Percentiles rank a stretch among this genome's conserved stretches.
Conservation (phyloP, 1,140 invertebrate genomes). For the Stenopsyche tienmushanensis region DNA sequence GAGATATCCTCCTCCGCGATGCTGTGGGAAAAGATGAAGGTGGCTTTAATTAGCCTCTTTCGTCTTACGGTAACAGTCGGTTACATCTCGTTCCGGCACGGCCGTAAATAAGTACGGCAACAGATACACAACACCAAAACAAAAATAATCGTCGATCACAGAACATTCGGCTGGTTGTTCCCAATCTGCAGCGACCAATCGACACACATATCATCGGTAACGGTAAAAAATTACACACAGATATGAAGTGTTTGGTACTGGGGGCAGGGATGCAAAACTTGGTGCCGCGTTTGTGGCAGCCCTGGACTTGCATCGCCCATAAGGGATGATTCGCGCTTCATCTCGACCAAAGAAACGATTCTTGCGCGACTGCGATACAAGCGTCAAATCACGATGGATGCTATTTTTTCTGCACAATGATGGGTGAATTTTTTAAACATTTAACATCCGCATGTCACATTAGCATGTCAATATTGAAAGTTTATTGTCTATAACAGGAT, state of each 20-base stretch:
- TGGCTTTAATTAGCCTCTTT: not conserved
- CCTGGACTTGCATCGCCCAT: too few relatives aligned
- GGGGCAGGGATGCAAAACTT: not conserved
- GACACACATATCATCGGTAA: conserved; percentile 21
- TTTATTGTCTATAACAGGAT: too few relatives aligned
- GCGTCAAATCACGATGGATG: too few relatives aligned
- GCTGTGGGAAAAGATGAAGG: not conserved
- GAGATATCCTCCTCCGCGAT: too few relatives aligned
- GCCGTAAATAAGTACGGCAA: not conserved
- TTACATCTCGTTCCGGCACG: not conserved
- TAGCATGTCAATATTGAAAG: too few relatives aligned
- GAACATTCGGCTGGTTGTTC: conserved; percentile 15
- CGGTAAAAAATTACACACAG: conserved; percentile 23
- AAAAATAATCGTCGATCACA: conserved; percentile 25
- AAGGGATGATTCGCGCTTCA: too few relatives aligned
- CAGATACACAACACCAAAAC: conserved; percentile 6
- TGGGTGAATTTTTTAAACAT: too few relatives aligned
- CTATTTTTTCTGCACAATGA: too few relatives aligned
- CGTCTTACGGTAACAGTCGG: not conserved
- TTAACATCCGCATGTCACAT: too few relatives aligned
- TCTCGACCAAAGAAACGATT: too few relatives aligned
- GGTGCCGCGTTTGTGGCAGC: not conserved
- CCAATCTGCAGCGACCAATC: conserved; percentile 23
- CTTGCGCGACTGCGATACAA: too few relatives aligned
- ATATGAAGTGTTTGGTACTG: not conserved